Conservation (phyloP, 1,140 invertebrate species). For the Tachypleus tridentatus region DNA sequence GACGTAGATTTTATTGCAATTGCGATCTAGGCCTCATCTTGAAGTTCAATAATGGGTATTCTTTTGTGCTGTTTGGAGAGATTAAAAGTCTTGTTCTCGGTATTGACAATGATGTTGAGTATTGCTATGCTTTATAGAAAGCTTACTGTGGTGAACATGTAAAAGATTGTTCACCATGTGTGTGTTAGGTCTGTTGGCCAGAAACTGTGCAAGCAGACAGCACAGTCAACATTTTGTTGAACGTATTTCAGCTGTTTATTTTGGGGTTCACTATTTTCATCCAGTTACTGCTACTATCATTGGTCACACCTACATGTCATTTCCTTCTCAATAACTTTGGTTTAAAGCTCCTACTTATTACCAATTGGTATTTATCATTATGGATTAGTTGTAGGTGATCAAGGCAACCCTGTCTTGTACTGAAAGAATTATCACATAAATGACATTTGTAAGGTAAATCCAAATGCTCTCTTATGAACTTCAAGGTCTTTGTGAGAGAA, state of each 20-base stretch:
- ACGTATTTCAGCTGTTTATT: slow-evolving; percentile 72
- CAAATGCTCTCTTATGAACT: slow-evolving; percentile 25
- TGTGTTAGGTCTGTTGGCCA: slow-evolving; percentile 86
- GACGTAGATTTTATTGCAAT: slow-evolving; percentile 64
- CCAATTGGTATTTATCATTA: slow-evolving; percentile 42
- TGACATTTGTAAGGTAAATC: slow-evolving; percentile 81
- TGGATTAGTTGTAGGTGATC: slow-evolving; percentile 65
- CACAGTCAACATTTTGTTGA: slow-evolving; percentile 78
- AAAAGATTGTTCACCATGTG: slow-evolving; percentile 53
- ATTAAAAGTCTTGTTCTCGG: slow-evolving; percentile 68
- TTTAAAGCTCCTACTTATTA: slow-evolving; percentile 60
- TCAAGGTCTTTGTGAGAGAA: slow-evolving; percentile 11
- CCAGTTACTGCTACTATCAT: slow-evolving; percentile 24
- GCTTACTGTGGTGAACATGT: slow-evolving; percentile 48
- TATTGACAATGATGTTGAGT: slow-evolving; percentile 68
- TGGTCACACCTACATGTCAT: too few species aligned
- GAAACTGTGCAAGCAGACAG: slow-evolving; percentile 80
- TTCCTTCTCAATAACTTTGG: slow-evolving; percentile 11
- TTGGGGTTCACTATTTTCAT: slow-evolving; percentile 37
- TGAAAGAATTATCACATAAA: slow-evolving; percentile 74
- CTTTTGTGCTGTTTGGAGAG: slow-evolving; percentile 2
- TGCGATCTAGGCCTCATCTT: slow-evolving; percentile 63
- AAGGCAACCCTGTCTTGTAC: slow-evolving; percentile 59
- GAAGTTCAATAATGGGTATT: slow-evolving; percentile 23
- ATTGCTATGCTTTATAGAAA: slow-evolving; percentile 31